A percentile compares a stretch with the other conserved stretches of the same genome.
Evolutionary conservation across 2,888 invertebrate species (phyloP).

Genomic region (Magallana nippona): DNA sequence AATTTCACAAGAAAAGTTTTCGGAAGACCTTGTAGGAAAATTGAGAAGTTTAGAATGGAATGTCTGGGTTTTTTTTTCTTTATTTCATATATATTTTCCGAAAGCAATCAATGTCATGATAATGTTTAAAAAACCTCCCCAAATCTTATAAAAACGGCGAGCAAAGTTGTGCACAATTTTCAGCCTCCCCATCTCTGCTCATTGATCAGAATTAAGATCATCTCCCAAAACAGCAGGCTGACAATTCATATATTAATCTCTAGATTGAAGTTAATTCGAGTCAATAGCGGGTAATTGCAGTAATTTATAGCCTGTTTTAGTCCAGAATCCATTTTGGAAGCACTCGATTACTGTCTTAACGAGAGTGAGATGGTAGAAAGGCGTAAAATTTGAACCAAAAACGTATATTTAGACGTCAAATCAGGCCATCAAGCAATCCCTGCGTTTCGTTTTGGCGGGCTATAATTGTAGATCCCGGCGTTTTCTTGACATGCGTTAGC

Average conservation of each 20-base stretch:
- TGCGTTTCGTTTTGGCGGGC: slow-evolving; percentile 42
- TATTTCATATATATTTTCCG: not conserved
- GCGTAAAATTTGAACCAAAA: slow-evolving; percentile 60
- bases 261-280: slow-evolving; percentile 39
- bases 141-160: too few relatives aligned
- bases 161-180: not conserved
- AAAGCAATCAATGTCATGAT: not conserved
- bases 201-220: slow-evolving; percentile 23
- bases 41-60: not conserved
- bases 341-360: slow-evolving; percentile 51
- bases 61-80: not conserved
- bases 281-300: slow-evolving; percentile 49
- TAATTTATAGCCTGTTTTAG: slow-evolving; percentile 47
- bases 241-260: slow-evolving; percentile 32
- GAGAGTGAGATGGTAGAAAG: slow-evolving; percentile 47
- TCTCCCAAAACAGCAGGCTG: slow-evolving; percentile 17
- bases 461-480: slow-evolving; percentile 34
- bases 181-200: not conserved
- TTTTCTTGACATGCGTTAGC: slow-evolving; percentile 13
- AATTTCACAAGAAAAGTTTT: not conserved
- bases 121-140: too few relatives aligned
- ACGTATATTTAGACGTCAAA: slow-evolving; percentile 62
- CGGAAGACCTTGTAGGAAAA: not conserved
- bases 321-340: slow-evolving; percentile 43
- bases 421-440: slow-evolving; percentile 44